Evolutionary conservation across 2,797 vertebrate genomes (phyloP).

Genomic region (Hafferia zeledoni): DNA sequence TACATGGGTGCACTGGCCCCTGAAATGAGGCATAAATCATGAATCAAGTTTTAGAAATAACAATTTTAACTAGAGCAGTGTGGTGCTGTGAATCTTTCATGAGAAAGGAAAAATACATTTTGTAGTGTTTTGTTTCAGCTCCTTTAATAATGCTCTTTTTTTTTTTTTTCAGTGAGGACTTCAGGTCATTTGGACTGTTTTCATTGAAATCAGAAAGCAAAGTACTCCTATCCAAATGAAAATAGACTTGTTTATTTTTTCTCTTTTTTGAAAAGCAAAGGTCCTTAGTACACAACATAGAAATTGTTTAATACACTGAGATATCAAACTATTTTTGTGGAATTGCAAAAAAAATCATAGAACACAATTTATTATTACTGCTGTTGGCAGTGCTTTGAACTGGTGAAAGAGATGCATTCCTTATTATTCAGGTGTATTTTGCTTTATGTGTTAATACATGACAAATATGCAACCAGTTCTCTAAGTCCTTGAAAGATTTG

Average conservation of each 20-base stretch:
- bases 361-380: neutral
- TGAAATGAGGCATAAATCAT: neutral
- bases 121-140: neutral
- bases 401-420: neutral
- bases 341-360: neutral
- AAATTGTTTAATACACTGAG: neutral
- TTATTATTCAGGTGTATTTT: slow-evolving; percentile 1
- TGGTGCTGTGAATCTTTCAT: neutral
- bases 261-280: neutral
- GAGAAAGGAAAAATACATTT: neutral
- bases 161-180: neutral
- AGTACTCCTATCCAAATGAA: neutral
- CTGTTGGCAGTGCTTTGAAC: neutral
- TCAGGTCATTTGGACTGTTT: neutral
- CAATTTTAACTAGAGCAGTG: neutral
- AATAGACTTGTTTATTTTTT: neutral
- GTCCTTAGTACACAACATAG: neutral
- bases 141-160: neutral
- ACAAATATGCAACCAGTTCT: neutral
- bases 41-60: slow-evolving; percentile 12
- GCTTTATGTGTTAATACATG: neutral
- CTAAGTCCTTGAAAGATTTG: neutral
- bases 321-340: neutral
- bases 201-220: neutral
- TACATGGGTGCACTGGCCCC: neutral